Conservation (phyloP, 2,113 vertebrate genomes). For the Catharus bicknelli region DNA sequence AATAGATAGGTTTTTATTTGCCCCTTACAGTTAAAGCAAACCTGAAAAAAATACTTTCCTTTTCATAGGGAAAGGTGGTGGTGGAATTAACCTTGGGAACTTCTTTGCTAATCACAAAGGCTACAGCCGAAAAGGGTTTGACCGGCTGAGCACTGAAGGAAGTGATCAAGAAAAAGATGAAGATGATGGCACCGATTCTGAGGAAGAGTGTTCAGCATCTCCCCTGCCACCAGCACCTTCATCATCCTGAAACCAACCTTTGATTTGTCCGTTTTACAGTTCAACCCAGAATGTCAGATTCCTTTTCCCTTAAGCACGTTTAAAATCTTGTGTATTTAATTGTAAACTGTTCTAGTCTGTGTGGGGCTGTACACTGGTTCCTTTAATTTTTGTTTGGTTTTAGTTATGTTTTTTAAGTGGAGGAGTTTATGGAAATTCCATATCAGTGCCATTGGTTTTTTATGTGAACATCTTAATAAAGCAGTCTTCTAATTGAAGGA, state of each 20-base stretch:
- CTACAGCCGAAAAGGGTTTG: conserved; percentile 94
- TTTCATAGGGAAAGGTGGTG: conserved; percentile 83
- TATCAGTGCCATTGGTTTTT: conserved; percentile 70
- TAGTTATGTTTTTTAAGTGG: conserved; percentile 49
- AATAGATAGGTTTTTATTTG: not conserved
- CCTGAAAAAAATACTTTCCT: not conserved
- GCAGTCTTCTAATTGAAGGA: conserved; percentile 54
- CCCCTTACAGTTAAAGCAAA: not conserved
- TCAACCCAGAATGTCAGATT: conserved; percentile 56
- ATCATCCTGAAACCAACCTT: conserved; percentile 71
- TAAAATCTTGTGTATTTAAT: conserved; percentile 83
- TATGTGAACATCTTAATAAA: conserved; percentile 68
- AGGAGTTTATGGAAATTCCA: conserved; percentile 60
- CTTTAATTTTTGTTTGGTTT: conserved; percentile 58
- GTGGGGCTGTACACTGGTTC: conserved; percentile 81
- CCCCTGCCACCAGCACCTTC: conserved; percentile 59
- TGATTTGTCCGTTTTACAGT: not conserved
- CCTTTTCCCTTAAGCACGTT: conserved; percentile 74
- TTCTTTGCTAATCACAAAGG: conserved; percentile 92
- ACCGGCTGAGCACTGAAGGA: conserved; percentile 93
- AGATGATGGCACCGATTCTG: conserved; percentile 89
- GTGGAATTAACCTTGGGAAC: conserved; percentile 92
- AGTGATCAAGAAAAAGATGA: conserved; percentile 95
- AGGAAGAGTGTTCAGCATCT: conserved; percentile 89
- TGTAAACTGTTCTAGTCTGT: conserved; percentile 84